phyloP scores from a whole-genome alignment of 2,113 vertebrate species.

The Grallaria varia region DNA sequence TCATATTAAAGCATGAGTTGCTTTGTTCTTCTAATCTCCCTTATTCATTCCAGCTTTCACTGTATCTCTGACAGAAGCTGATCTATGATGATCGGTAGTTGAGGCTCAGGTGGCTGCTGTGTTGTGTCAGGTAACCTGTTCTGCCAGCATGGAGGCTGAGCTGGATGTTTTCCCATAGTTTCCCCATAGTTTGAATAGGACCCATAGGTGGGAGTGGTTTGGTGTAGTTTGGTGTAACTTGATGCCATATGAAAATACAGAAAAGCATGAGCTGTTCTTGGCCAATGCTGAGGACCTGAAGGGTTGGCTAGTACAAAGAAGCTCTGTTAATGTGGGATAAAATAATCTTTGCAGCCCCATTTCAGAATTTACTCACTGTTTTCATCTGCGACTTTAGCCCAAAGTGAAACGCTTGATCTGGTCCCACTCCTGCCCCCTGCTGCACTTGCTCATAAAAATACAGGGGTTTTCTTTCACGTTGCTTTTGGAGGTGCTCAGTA shows the following conservation, averaged over 20 bases:
- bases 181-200: background rate
- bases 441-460: background rate
- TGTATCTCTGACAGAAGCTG: background rate
- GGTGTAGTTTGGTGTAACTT: background rate
- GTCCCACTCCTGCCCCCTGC: rapidly evolving
- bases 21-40: background rate
- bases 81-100: background rate
- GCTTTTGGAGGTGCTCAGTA: background rate
- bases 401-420: background rate
- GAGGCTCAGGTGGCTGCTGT: background rate
- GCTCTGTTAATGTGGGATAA: background rate
- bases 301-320: background rate
- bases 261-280: background rate
- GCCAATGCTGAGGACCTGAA: background rate
- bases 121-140: background rate
- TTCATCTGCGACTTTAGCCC: background rate
- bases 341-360: background rate
- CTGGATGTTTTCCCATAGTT: no score
- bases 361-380: background rate
- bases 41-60: background rate
- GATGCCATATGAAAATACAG: background rate
- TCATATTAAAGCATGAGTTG: background rate
- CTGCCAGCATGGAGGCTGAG: background rate
- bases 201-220: background rate
- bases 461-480: rapidly evolving